Evolutionary conservation across 2,797 vertebrate genomes (phyloP).

Genomic region (Pteropus rufus): DNA sequence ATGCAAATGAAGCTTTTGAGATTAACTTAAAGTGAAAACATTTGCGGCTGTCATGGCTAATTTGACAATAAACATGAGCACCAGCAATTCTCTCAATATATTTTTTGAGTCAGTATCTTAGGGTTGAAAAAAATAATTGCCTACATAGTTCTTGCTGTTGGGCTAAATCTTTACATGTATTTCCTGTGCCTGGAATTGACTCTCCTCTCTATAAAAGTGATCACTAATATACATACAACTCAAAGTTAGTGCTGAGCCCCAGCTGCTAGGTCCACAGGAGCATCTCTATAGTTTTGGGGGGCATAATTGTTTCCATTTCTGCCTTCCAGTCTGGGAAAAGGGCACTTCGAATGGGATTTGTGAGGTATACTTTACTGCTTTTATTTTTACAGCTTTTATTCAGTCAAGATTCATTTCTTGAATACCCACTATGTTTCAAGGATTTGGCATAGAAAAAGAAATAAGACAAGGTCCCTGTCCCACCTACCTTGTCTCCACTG

Average conservation of each 20-base stretch:
- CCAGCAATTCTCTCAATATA: not conserved
- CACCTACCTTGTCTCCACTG: not conserved
- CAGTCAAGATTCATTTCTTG: not conserved
- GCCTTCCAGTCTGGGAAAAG: not conserved
- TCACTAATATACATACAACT: not conserved
- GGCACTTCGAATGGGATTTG: not conserved
- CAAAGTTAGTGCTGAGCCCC: not conserved
- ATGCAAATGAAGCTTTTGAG: constrained; percentile 12
- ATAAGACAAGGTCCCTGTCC: not conserved
- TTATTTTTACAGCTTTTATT: not conserved
- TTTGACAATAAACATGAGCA: not conserved
- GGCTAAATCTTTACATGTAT: not conserved
- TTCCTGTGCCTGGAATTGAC: not conserved
- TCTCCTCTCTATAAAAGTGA: not conserved
- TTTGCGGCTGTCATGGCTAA: not conserved
- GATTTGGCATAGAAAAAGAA: not conserved
- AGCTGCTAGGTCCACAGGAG: not conserved
- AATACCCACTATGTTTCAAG: not conserved
- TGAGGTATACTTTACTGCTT: not conserved
- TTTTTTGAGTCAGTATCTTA: not conserved
- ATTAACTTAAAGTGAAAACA: not conserved
- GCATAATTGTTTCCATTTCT: not conserved
- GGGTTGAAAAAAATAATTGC: not conserved
- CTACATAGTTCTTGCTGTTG: not conserved
- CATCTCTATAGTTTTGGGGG: not conserved